These are phyloP conservation scores for Phenganax marumi DNA, from an alignment of 92 coral and sea anemone species.

Conservation along the genomic window DNA sequence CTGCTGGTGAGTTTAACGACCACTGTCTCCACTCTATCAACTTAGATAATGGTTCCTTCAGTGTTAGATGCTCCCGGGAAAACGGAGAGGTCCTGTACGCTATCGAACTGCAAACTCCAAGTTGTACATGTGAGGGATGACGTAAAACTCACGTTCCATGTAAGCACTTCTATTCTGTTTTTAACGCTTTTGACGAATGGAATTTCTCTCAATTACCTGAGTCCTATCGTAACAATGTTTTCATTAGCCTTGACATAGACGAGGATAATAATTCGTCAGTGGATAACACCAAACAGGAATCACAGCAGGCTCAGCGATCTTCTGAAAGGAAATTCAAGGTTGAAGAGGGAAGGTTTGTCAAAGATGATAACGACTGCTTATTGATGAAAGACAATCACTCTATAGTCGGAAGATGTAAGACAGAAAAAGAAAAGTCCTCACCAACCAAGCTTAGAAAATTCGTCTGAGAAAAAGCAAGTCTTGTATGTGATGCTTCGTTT, in stretches of 20 bases:
- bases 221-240: constrained; percentile 52
- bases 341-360: too few species aligned
- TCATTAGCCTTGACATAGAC: constrained; percentile 51
- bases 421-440: neutral
- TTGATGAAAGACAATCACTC: neutral
- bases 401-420: neutral
- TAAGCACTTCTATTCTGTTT: constrained; percentile 59
- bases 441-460: constrained; percentile 40
- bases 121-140: constrained; percentile 61
- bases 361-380: neutral
- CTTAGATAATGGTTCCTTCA: constrained; percentile 41
- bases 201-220: constrained; percentile 40
- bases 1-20: constrained; percentile 24
- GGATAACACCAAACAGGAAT: too few species aligned
- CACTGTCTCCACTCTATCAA: neutral
- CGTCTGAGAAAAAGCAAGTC: constrained; percentile 41
- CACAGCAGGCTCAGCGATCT: too few species aligned
- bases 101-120: constrained; percentile 43
- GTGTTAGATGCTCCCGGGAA: constrained; percentile 29
- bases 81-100: neutral
- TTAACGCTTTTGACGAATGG: constrained; percentile 57
- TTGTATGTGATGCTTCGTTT: constrained; percentile 16
- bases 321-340: too few species aligned
- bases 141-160: constrained; percentile 54
- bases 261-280: too few species aligned